These are phyloP conservation scores for Daktulosphaira vitifoliae DNA, from an alignment of 1,140 invertebrate species.

Conservation along the genomic window DNA sequence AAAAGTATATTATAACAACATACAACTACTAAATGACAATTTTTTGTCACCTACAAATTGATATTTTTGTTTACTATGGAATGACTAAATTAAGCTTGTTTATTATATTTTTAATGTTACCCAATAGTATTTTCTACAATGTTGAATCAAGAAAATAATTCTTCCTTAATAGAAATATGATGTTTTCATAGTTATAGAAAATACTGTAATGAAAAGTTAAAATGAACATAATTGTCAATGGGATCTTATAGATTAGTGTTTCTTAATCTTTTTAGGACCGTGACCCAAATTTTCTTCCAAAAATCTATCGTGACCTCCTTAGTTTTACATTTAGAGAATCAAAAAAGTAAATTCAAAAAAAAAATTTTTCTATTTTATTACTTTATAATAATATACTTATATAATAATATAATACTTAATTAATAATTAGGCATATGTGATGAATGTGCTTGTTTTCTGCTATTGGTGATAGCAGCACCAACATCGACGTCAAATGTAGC, in stretches of 20 bases:
- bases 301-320: too few relatives aligned
- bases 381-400: too few relatives aligned
- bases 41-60: background rate
- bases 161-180: too few relatives aligned
- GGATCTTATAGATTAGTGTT: background rate
- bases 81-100: background rate
- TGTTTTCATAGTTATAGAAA: too few relatives aligned
- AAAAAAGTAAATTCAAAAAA: too few relatives aligned
- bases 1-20: constrained; percentile 37
- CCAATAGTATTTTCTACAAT: background rate
- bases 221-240: too few relatives aligned
- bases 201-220: too few relatives aligned
- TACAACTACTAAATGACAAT: background rate
- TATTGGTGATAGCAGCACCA: background rate
- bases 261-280: background rate
- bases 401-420: background rate
- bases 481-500: too few relatives aligned
- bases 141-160: too few relatives aligned
- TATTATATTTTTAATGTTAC: background rate
- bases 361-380: too few relatives aligned
- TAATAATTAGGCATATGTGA: background rate
- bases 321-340: too few relatives aligned
- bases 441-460: background rate
- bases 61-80: background rate
- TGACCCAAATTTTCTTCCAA: too few relatives aligned